Conservation (phyloP, 2,888 invertebrate genomes). For the Zaprionus bogoriensis region DNA sequence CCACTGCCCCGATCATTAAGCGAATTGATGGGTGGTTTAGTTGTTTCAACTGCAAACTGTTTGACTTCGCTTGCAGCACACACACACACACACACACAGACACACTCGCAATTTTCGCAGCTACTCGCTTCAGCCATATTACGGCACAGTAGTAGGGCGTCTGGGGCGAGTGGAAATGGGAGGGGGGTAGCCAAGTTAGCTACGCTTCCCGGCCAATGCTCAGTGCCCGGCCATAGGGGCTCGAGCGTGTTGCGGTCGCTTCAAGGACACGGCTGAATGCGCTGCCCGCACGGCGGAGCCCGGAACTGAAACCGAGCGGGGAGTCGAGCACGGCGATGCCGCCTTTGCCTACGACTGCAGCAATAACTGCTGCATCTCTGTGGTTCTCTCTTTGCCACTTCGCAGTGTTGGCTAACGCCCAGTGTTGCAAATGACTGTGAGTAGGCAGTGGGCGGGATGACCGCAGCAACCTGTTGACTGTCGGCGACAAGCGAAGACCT, state of each 20-base stretch:
- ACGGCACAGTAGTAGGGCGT: not conserved
- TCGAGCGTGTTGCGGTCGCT: conserved; percentile 36
- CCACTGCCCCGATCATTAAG: conserved; percentile 39
- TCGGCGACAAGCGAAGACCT: too few species aligned
- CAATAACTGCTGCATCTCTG: too few species aligned
- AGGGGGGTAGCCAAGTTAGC: not conserved
- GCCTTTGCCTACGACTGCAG: too few species aligned
- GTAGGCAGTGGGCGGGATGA: not conserved
- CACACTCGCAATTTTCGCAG: not conserved
- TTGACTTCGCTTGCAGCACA: conserved; percentile 39
- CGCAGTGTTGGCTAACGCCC: not conserved
- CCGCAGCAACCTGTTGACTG: too few species aligned
- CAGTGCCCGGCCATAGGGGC: too few species aligned
- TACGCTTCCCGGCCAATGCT: not conserved
- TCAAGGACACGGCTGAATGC: conserved; percentile 43
- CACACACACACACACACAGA: conserved; percentile 20
- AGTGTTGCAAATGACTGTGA: not conserved
- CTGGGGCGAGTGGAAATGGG: not conserved
- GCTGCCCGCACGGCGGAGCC: too few species aligned
- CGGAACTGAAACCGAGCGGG: too few species aligned
- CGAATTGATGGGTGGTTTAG: conserved; percentile 57
- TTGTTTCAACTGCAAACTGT: conserved; percentile 52
- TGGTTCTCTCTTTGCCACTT: too few species aligned
- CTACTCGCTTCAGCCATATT: not conserved
- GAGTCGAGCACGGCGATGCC: too few species aligned